Base-by-base conservation (phyloP, 2,888 invertebrate genomes). In the Callinectes sapidus region DNA sequence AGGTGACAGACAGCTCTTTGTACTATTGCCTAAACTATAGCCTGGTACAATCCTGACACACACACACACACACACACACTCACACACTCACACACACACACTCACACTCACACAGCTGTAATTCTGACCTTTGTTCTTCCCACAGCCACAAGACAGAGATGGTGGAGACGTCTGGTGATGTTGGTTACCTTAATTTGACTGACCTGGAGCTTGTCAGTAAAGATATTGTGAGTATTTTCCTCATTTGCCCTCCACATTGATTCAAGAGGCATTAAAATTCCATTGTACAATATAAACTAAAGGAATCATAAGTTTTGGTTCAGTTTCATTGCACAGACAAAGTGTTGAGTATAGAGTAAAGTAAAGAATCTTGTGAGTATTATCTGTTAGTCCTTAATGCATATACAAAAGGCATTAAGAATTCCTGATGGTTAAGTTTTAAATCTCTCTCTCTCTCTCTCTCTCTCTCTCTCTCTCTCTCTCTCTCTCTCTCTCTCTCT, bases 171-270 rank as follows among this genome's bases (percentile, higher is more conserved):
- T 97, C 99, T 39, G 97, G 98, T 95, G 98, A 99, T 13, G 99
- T 99, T 91, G 99, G 98, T 61, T 99, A 98, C 96, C 96, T 99
- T 93, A 98, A 98, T 96, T 97, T 99, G 95, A 97, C 97, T 95
- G 97, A 97, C 96, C 96, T 99, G 94, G 97, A 97, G 95, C 96
- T 99, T 95, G 97, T 97, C 96, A 96, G 96, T 92, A 97, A 97
- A 95, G 92, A 89, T 16, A 92, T 92, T 23, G 92, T 92, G 66
- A 92, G 92, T 92, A 89, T 23, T 18, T 28, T 13, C 32, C 6
- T 28, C 18, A 28, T 28, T 35, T 48, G 14, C 10, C 32, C 28
- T 28, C 42, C 48, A 18, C 2, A 61, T 81, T 54, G 55, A 90
- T 48, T 10, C 5, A 16, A 35, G 35, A 66, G 18, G 66, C 18